Evolutionary conservation across 2,888 invertebrate genomes (phyloP), one percentile per base, ranked within the genome.

Genomic region (Agonopterix alstromeriana): DNA sequence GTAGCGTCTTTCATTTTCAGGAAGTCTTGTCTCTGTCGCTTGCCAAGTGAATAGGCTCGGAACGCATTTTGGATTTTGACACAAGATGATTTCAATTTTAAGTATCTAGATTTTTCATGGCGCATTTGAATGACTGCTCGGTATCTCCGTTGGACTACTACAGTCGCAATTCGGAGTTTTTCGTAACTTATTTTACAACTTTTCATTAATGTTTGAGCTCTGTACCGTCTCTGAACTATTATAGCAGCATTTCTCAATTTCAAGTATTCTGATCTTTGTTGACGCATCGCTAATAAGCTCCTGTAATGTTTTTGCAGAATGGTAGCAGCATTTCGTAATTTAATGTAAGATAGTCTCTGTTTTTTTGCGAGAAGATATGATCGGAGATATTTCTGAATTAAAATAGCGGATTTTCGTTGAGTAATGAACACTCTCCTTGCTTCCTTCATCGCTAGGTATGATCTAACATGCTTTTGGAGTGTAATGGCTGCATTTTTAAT

Each of bases 391-490:
- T 41, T 60, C 51, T 75, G 73, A 46, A 76, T 69, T 10, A 53
- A 40, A 45, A 74, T 54, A 8, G 71, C 64, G n/a, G 82, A 70
- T 17, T 60, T 66, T 48, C 68, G 71, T 44, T 72, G 57, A 0
- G 43, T 51, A 1, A 69, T 14, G 50, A 76, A 89, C 10, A 64
- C 43, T 4, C 53, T 47, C 53, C 70, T 67, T 4, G 61, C 54
- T 51, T 57, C 56, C 55, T 70, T 78, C 70, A 76, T 81, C 0
- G 58, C 45, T 42, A 71, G 54, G 52, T 69, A 76, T 0, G 89
- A 79, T 53, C 86, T 86, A 57, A 87, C 79, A 53, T 78, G 73
- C 0, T 60, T 76, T 65, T 93, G 93, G 45, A 93, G 68, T 8
- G 68, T 63, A 2, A 85, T 57, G 0, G 73, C 65, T 3, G 90